Base-by-base conservation (phyloP, 2,113 vertebrate genomes). In the Nettapus auritus region DNA sequence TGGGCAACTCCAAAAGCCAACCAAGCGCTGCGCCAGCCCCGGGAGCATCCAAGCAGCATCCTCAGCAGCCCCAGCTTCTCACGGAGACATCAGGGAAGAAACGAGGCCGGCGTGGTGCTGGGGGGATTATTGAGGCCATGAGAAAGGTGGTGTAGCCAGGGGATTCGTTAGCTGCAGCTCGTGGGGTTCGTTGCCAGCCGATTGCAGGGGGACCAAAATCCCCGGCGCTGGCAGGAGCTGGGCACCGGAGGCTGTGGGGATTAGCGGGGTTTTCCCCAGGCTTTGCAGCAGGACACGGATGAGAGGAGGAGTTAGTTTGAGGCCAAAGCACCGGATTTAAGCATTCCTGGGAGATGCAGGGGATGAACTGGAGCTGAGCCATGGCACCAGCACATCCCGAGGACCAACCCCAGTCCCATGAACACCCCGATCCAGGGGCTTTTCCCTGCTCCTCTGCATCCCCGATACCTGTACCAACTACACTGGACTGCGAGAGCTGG, bases 171-270 rank as follows among this genome's bases (percentile, higher is more conserved):
- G 59, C 0, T 50, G 89, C 81, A 36, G 62, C 44, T 4, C 18
- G 53, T 88, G 63, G 81, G 42, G 89, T 84, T 96, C 82, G 69
- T 55, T 3, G 12, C 93, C 90, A 92, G 92, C 91, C 52, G 52
- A 84, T 86, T 95, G 96, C 81, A 55, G 74, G 81, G 6, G 2
- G 77, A 67, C 36, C 91, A 74, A 90, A 96, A 94, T 87, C 96
- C 87, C 69, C 3, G 0, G 77, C 1, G 66, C 81, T 91, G 91
- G 68, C 25, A 1, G 91, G 76, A 69, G 86, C 93, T 83, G 8
- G 29, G 94, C 84, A 1, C 69, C 44, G 89, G 86, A 86, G 87
- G 77, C 93, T 3, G 1, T 1, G 2, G 84, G 93, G 90, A 93
- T 96, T 90, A 96, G 88, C 50, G 60, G 90, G 71, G 62, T 86